Base-by-base conservation (phyloP, 2,113 vertebrate species). In the Cyprinodon variegatus region DNA sequence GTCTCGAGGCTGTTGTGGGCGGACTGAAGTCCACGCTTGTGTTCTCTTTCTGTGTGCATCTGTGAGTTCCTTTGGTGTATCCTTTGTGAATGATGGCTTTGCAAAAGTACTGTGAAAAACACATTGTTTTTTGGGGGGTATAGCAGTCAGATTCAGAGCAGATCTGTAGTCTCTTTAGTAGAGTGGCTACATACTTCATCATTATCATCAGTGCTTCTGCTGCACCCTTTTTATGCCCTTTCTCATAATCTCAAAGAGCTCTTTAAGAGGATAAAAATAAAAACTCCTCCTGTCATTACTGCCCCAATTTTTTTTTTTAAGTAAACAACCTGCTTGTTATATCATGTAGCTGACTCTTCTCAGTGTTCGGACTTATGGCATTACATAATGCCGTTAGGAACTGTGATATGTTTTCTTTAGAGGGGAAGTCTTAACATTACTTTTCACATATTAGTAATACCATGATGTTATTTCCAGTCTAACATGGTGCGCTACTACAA, bases 31-130 rank as follows among this genome's bases (percentile, higher is more conserved):
- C 29, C 14, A 40, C 22, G 11, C 59, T 8, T 53, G 53, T 39
- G 37, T 48, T 62, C 22, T 64, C 37, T 53, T 46, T 60, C 50
- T 43, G 48, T 60, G 20, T 48, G 39, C 14, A 40, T 75, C 53
- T 64, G 78, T 72, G 74, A 3, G 46, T 74, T 87, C 79, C 88
- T 90, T 90, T 92, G 86, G 73, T 65, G 38, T 71, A 85, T 89
- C 88, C 90, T 90, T 83, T 84, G 86, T 90, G 90, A 92, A 82
- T 90, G 90, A 93, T 91, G 83, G 87, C 86, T 89, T 91, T 83
- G 87, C 90, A 92, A 91, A 91, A 93, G 89, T 91, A 87, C 88
- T 89, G 90, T 70, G 83, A 90, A 91, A 70, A 93, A 91, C 90
- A 86, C 90, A 92, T 87, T 89, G 89, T 63, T 89, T 87, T 85